Percentiles rank a stretch among this genome's conserved stretches.
Conservation (phyloP, 2,888 invertebrate genomes). For the Acleris emargana region DNA sequence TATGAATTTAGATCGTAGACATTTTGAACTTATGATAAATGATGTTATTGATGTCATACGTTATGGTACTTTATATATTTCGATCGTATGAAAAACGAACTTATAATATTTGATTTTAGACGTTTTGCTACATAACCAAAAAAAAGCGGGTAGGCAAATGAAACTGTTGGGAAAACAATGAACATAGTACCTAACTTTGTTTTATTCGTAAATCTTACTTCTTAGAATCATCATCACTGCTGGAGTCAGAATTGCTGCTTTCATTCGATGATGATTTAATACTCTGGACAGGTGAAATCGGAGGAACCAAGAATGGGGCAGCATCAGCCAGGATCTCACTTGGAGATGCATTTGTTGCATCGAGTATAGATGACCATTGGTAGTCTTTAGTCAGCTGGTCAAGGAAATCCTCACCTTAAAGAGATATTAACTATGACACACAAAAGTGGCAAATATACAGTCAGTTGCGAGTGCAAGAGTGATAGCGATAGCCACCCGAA, state of each 20-base stretch:
- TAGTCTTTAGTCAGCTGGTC: conserved; percentile 72
- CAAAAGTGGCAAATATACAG: too few species aligned
- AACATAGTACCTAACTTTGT: conserved; percentile 2
- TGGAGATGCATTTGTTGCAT: conserved; percentile 74
- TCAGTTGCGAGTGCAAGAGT: too few species aligned
- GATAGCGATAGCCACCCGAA: too few species aligned
- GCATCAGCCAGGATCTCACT: conserved; percentile 80
- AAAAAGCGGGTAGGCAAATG: too few species aligned
- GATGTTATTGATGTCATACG: too few species aligned
- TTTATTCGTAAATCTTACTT: conserved; percentile 53
- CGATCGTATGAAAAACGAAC: too few species aligned
- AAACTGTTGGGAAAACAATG: too few species aligned
- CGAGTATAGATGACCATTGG: conserved; percentile 73
- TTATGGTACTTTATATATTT: too few species aligned
- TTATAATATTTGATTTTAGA: too few species aligned
- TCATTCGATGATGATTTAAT: conserved; percentile 68
- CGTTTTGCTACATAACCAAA: too few species aligned
- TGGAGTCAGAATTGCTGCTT: conserved; percentile 74
- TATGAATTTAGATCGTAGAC: too few species aligned
- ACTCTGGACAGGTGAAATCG: conserved; percentile 69
- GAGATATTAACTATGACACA: not conserved
- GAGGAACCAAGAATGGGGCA: conserved; percentile 65
- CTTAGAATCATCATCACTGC: conserved; percentile 79
- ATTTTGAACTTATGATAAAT: too few species aligned
- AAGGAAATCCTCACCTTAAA: conserved; percentile 70